phyloP scores from a whole-genome alignment of 1,140 invertebrate genomes.

The Apis florea region DNA sequence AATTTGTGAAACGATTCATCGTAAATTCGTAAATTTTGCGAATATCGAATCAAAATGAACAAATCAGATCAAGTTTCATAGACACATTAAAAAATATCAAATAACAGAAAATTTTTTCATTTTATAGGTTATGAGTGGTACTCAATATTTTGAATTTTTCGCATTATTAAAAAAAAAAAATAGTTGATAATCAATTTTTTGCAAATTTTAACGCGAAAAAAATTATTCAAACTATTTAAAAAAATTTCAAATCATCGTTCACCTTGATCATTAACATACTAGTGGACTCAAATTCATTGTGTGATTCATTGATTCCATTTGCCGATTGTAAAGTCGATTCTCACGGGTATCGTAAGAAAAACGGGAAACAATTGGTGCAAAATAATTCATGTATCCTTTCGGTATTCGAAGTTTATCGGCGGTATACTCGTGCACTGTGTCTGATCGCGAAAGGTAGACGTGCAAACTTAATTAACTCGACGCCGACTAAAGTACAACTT shows the following conservation, averaged over 20 bases:
- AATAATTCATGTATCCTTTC: slow-evolving; percentile 30
- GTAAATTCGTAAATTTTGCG: neutral
- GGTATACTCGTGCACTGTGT: neutral
- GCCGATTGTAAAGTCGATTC: slow-evolving; percentile 11
- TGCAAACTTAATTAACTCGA: slow-evolving; percentile 56
- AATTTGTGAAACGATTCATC: neutral
- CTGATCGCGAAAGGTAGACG: slow-evolving; percentile 19
- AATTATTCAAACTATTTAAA: no score
- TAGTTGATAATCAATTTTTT: no score
- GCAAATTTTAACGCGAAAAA: no score
- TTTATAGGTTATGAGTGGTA: no score
- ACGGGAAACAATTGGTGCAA: neutral
- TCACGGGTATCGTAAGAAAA: neutral
- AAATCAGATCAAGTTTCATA: neutral
- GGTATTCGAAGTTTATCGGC: neutral
- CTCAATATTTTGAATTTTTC: no score
- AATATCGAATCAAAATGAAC: neutral
- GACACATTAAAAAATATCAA: no score
- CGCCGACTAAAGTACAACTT: slow-evolving; percentile 24
- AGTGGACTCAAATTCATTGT: neutral
- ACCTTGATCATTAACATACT: no score
- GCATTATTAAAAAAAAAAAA: no score
- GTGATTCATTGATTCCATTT: neutral
- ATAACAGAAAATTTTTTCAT: no score
- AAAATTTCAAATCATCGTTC: no score